phyloP scores from a whole-genome alignment of 53 echinoderm and acorn worm species.

The Stichopus horrens region DNA sequence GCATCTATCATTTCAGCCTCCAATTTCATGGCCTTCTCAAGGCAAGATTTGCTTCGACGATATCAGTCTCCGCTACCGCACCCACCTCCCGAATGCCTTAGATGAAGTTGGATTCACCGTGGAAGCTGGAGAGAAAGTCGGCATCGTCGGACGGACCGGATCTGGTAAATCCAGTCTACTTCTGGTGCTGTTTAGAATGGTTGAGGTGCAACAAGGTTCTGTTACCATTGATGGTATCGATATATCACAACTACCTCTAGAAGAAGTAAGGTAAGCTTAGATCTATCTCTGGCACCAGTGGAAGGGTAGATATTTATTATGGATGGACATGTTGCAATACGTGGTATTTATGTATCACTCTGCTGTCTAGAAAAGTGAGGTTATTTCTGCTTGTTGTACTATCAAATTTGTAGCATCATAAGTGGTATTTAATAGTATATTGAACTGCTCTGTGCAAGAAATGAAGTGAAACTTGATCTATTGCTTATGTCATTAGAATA shows the following conservation, averaged over 20 bases:
- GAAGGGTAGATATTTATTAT: neutral
- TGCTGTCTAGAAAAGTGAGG: too few relatives aligned
- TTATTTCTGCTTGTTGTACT: too few relatives aligned
- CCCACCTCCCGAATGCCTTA: constrained; percentile 84
- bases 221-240: constrained; percentile 81
- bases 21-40: constrained; percentile 67
- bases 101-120: constrained; percentile 80
- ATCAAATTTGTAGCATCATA: too few relatives aligned
- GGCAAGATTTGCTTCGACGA: constrained; percentile 71
- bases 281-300: neutral
- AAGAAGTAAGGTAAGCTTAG: constrained; percentile 72
- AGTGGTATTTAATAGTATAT: too few relatives aligned
- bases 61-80: constrained; percentile 79
- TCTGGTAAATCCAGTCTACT: constrained; percentile 95
- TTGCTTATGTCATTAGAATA: neutral
- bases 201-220: constrained; percentile 71
- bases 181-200: constrained; percentile 89
- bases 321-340: neutral
- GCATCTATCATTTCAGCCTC: constrained; percentile 43
- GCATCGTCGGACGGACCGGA: constrained; percentile 95
- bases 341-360: neutral
- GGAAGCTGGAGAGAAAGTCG: constrained; percentile 85
- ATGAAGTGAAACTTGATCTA: neutral
- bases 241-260: constrained; percentile 66
- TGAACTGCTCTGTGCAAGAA: too few relatives aligned